Evolutionary conservation across 2,888 invertebrate species (phyloP).

Genomic region (Pseudococcus viburni): DNA sequence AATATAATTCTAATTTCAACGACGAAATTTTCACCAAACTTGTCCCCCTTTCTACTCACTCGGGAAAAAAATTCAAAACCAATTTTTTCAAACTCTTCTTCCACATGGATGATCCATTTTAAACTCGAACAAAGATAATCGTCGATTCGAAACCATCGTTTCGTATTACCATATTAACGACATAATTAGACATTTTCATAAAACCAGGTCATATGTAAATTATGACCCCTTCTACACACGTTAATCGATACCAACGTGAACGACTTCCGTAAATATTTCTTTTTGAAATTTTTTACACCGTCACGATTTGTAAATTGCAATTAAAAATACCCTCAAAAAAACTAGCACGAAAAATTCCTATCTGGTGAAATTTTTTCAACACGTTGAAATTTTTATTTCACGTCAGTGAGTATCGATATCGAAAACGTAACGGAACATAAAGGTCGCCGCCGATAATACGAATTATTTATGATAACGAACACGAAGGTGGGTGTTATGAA

Average conservation of each 20-base stretch:
- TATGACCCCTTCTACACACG: conserved; percentile 10
- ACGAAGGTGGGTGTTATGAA: conserved; percentile 16
- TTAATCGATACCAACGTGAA: background rate
- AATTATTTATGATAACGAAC: background rate
- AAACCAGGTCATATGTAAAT: conserved; percentile 12
- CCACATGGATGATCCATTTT: background rate
- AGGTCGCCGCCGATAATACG: background rate
- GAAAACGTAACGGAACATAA: background rate
- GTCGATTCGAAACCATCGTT: background rate
- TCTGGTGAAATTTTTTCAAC: conserved; percentile 2
- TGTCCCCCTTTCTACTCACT: no score
- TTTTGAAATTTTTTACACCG: background rate
- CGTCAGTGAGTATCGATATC: background rate
- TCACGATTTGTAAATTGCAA: background rate
- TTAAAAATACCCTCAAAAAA: background rate
- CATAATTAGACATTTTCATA: background rate
- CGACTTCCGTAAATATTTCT: conserved; percentile 10
- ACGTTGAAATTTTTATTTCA: background rate
- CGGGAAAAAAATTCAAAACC: no score
- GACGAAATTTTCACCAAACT: no score
- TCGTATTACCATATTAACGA: background rate
- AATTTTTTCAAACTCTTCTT: no score
- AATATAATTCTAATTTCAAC: no score
- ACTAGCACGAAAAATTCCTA: background rate
- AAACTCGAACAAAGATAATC: background rate